Evolutionary conservation across 1,140 invertebrate genomes (phyloP), one percentile per base, ranked within the genome.

Genomic region (Aphidius gifuensis): DNA sequence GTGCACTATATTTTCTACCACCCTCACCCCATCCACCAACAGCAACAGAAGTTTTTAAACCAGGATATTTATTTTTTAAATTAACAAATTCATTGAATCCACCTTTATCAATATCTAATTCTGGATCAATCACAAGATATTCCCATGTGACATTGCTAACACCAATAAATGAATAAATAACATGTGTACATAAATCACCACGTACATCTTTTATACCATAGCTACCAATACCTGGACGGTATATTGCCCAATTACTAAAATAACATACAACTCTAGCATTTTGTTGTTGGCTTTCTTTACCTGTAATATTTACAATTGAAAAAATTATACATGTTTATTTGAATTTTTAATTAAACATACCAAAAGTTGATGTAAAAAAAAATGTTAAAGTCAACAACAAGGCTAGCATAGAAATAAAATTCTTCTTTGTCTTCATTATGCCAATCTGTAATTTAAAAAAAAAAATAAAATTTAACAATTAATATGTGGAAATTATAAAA

Each of bases 181-280:
- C 72, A 74, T 96, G 93, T 0, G 93, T 95, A 72, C 93, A 96
- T 42, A 91, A 79, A 66, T 92, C 86, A 2, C 84, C 88, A 0
- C 92, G 92, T 55, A 95, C 86, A 72, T 95, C 91, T 49, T 93
- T 87, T 50, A 94, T 86, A 2, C 83, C 87, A 71, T 94, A 95
- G 45, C 86, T 87, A 5, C 92, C 92, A 6, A 90, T 79, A 5
- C 88, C 91, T 1, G 91, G 90, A 44, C 92, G 82, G 77, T 94
- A 91, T n/a, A 93, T 85, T 5, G 93, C 93, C 93, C 93, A 96
- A 71, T 93, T 94, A 72, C 90, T 93, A 80, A 93, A 95, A 82
- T 95, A 95, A 71, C 92, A 95, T 39, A 92, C 89, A 54, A 92
- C 84, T 73, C 89, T 85, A 9, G 86, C 83, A 68, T 75, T 71